phyloP scores from a whole-genome alignment of 2,113 vertebrate species.

The Chiloscyllium plagiosum region DNA sequence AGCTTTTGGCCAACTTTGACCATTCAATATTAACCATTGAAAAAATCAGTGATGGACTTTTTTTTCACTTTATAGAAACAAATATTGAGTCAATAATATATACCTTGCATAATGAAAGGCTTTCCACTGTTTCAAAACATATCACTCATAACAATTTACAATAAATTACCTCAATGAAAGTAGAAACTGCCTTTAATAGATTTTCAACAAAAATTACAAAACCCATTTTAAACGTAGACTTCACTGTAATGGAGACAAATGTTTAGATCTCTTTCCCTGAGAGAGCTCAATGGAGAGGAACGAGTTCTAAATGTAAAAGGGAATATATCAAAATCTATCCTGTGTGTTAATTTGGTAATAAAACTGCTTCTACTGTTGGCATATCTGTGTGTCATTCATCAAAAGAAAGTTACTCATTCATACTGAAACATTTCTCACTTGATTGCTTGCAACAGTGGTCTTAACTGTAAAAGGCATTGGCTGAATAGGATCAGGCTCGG shows the following conservation, averaged over 20 bases:
- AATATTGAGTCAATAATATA: background rate
- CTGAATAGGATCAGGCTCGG: background rate
- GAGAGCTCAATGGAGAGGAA: background rate
- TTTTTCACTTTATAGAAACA: background rate
- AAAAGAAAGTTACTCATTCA: background rate
- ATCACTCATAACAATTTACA: background rate
- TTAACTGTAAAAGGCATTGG: background rate
- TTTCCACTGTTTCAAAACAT: background rate
- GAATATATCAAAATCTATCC: background rate
- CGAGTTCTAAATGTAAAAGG: background rate
- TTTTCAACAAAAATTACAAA: background rate
- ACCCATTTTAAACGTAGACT: background rate
- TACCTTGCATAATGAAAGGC: background rate
- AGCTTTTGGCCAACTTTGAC: background rate
- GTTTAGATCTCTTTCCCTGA: background rate
- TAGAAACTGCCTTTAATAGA: background rate
- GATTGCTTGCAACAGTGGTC: background rate
- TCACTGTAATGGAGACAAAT: background rate
- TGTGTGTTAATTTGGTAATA: background rate
- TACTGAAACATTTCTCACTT: background rate
- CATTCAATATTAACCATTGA: background rate
- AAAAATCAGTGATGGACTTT: background rate
- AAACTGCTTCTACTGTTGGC: background rate
- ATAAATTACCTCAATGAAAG: background rate
- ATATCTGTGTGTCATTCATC: background rate